Evolutionary conservation across 2,113 vertebrate genomes (phyloP).

Genomic region (Rhynchomys soricoides): DNA sequence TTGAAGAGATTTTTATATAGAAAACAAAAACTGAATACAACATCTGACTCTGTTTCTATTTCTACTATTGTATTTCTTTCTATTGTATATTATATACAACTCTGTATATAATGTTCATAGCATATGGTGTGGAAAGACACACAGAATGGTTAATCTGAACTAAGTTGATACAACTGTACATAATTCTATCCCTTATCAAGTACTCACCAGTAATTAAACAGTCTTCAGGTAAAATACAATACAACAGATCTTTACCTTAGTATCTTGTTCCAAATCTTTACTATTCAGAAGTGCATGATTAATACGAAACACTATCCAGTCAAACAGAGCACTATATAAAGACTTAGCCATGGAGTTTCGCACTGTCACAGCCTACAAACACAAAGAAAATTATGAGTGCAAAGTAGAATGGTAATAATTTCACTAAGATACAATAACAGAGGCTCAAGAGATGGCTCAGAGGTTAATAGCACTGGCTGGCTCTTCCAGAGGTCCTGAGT

Average conservation of each 20-base stretch:
- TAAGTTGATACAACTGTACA: conserved; percentile 21
- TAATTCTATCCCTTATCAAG: conserved; percentile 18
- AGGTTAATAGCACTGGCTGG: no score
- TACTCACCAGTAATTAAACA: background rate
- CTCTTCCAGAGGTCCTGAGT: no score
- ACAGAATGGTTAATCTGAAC: background rate
- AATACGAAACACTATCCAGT: conserved; percentile 99
- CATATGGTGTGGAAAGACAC: background rate
- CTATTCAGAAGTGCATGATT: conserved; percentile 98
- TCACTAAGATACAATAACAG: conserved; percentile 46
- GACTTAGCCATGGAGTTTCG: conserved; percentile 99
- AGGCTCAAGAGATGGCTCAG: background rate
- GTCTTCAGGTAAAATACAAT: conserved; percentile 31
- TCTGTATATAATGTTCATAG: background rate
- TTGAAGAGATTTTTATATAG: background rate
- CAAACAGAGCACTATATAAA: conserved; percentile 96
- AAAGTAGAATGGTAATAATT: background rate
- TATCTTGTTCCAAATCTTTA: conserved; percentile 93
- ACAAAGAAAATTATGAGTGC: background rate
- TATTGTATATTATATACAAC: no score
- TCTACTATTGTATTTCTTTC: no score
- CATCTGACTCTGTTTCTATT: background rate
- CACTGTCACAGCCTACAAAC: conserved; percentile 93
- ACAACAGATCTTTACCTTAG: conserved; percentile 88
- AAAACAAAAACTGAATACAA: conserved; percentile 16